Evolutionary conservation across 2,888 invertebrate genomes (phyloP).

Genomic region (Lysandra bellargus): DNA sequence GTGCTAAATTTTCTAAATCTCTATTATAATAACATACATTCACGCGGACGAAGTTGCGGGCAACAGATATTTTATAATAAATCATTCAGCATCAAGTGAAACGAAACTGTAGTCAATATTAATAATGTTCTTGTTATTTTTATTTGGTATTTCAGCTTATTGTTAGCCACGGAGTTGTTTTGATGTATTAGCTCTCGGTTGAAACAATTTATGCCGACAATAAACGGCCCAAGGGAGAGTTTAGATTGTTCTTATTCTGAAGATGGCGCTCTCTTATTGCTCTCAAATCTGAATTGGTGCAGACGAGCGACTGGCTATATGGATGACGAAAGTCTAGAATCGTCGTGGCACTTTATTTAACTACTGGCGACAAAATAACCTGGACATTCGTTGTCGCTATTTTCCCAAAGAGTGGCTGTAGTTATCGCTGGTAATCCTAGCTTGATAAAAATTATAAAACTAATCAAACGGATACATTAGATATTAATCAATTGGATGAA

Average conservation of each 20-base stretch:
- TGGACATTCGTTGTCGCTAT: no score
- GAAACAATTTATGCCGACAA: not conserved
- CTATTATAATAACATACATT: no score
- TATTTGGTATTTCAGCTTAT: not conserved
- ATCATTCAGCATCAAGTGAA: not conserved
- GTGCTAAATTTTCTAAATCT: no score
- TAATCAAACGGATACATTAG: no score
- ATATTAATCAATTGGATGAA: no score
- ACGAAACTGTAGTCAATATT: not conserved
- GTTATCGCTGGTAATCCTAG: no score
- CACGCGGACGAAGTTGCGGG: no score
- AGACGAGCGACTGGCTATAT: not conserved
- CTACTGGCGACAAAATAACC: no score
- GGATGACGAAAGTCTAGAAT: no score
- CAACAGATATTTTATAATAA: not conserved
- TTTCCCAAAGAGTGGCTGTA: no score
- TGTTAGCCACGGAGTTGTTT: not conserved
- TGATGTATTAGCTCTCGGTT: conserved; percentile 3
- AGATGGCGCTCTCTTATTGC: conserved; percentile 1
- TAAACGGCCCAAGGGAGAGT: not conserved
- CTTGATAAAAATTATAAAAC: no score
- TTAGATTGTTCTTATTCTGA: conserved; percentile 9
- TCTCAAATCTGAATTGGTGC: not conserved
- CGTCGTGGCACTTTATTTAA: no score
- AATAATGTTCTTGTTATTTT: not conserved